Evolutionary conservation across 1,140 invertebrate genomes (phyloP), one percentile per base, ranked within the genome.

Genomic region (Cydia amplana): DNA sequence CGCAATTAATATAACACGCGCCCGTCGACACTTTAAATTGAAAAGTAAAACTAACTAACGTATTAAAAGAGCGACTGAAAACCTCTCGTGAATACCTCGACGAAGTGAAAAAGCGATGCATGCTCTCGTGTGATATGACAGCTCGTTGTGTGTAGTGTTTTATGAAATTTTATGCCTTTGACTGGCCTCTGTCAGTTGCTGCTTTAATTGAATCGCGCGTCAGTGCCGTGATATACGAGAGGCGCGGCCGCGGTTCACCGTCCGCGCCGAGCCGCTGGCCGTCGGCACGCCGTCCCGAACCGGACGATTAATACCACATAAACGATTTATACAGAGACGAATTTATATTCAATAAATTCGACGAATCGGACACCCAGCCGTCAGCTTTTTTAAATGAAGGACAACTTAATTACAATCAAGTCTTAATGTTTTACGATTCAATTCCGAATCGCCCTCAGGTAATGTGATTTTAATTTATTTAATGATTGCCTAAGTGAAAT

Each of bases 201-300:
- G 79, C 75, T 89, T 89, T 89, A 91, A 92, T 91, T 91, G 86
- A 91, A 91, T 88, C 80, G 75, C 80, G 80, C 80, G 84, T 86
- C 85, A 79, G 80, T 28, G 70, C 75, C 55, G 83, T 90, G 86
- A 90, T 88, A 86, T 88, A 91, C 81, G 83, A 86, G 83, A 83
- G 79, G 49, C 74, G 74, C 78, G 79, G 55, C 23, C 74, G 74
- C 78, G 79, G 55, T 60, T 60, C 74, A 40, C 55, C 76, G 74
- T 43, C 64, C 76, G 76, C 80, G 80, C 84, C 84, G 76, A 70
- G 64, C n/a, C 43, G 23, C 12, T 55, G 28, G 28, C 77, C 82
- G 49, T 51, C 49, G 49, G 78, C 81, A 70, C 76, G 80, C 80
- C 80, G 79, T 79, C 75, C 79, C 80, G 73, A 74, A 63, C 77